These are phyloP conservation scores for Chirona hameri DNA, from an alignment of 2,888 invertebrate genomes.

Conservation along the genomic window DNA sequence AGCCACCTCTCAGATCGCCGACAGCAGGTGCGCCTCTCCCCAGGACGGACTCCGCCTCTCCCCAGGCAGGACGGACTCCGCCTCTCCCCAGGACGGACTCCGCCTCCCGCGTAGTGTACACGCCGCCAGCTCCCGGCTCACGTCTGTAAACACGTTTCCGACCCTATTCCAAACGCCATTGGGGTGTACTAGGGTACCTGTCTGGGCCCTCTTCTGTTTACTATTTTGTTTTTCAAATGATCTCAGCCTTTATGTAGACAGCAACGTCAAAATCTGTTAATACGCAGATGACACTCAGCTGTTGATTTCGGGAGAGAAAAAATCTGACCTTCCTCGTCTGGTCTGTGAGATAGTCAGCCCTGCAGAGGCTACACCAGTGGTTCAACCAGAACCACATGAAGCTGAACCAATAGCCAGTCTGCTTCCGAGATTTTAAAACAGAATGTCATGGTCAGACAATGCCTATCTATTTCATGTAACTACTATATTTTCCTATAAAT, in stretches of 20 bases:
- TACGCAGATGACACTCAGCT: background rate
- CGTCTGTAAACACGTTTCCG: background rate
- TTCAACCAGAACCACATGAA: background rate
- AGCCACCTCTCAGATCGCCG: background rate
- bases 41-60: too few relatives aligned
- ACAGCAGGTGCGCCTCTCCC: background rate
- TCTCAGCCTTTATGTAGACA: background rate
- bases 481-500: too few relatives aligned
- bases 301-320: background rate
- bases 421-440: too few relatives aligned
- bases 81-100: too few relatives aligned
- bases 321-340: background rate
- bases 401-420: too few relatives aligned
- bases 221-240: background rate
- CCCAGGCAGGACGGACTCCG: too few relatives aligned
- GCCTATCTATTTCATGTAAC: too few relatives aligned
- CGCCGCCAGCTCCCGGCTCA: too few relatives aligned
- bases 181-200: too few relatives aligned
- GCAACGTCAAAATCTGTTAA: background rate
- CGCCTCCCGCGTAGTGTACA: too few relatives aligned
- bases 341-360: background rate
- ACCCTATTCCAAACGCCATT: background rate
- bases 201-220: background rate
- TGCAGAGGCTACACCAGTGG: background rate
- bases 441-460: too few relatives aligned